Conservation (phyloP, 2,888 invertebrate species). For the Megaustenia siamemsis region DNA sequence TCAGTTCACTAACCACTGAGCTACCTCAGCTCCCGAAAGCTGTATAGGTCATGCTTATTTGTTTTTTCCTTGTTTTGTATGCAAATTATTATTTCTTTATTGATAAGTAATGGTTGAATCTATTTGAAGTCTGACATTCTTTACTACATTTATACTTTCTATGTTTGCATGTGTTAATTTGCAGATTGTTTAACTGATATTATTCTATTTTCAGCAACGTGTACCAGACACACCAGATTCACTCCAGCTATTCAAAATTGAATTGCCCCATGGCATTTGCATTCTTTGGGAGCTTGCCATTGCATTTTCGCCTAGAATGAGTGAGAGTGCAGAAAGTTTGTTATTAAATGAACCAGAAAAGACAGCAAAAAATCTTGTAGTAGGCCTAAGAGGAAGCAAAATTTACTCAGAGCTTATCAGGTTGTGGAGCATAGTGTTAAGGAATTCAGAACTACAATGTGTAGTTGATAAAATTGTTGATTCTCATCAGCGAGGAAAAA, state of each 20-base stretch:
- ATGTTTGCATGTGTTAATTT: too few relatives aligned
- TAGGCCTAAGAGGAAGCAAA: slow-evolving; percentile 63
- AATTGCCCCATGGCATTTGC: slow-evolving; percentile 50
- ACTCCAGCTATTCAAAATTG: slow-evolving; percentile 29
- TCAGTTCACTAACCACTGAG: too few relatives aligned
- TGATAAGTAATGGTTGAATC: too few relatives aligned
- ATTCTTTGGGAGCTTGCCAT: slow-evolving; percentile 75
- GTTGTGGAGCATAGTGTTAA: slow-evolving; percentile 64
- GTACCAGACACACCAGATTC: slow-evolving; percentile 28
- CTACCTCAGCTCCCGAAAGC: too few relatives aligned
- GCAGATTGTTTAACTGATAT: background rate
- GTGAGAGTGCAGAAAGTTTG: slow-evolving; percentile 65
- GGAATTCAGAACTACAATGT: slow-evolving; percentile 48
- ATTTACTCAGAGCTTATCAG: slow-evolving; percentile 73
- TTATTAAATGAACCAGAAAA: slow-evolving; percentile 61
- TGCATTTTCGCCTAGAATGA: slow-evolving; percentile 71
- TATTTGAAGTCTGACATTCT: too few relatives aligned
- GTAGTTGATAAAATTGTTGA: slow-evolving; percentile 63
- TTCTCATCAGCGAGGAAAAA: slow-evolving; percentile 69
- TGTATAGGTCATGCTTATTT: too few relatives aligned
- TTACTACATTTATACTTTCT: too few relatives aligned
- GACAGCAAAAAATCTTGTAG: slow-evolving; percentile 57
- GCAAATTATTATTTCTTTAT: too few relatives aligned
- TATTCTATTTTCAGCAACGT: slow-evolving; percentile 27
- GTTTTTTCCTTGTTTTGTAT: too few relatives aligned